Base-by-base conservation (phyloP, 2,888 invertebrate species). In the Eupithecia subfuscata region DNA sequence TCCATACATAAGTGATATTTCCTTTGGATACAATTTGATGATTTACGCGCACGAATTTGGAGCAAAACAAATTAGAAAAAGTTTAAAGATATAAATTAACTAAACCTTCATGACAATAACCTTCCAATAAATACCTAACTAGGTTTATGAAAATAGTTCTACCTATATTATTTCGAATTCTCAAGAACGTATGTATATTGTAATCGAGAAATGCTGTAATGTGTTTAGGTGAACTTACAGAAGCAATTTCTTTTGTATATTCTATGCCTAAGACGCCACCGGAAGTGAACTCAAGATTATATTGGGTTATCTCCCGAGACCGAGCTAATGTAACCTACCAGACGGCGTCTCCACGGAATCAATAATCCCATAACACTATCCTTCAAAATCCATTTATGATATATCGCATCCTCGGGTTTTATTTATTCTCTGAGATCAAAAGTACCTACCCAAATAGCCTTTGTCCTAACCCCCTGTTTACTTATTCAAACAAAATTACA, bases 401-500 rank as follows among this genome's bases (percentile, higher is more conserved):
- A 91, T 91, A 92, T 91, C 89, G 85, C 88, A 92, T 89, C 89
- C 89, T 86, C 82, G 87, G 85, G 88, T 88, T 90, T 90, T 93
- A 93, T 94, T 93, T 94, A 94, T 92, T 88, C 89, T 89, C 84
- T 77, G 85, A 94, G 93, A 94, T 94, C 94, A 93, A 95, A 60
- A 60, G 60, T 60, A 95, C 64, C 64, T 93, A 91, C 92, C 92
- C 93, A 93, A 95, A 95, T 93, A 92, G 92, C 92, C 91, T 95
- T 95, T 94, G 94, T 94, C 93, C 91, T 92, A 85, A 85, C 89
- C 91, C 81, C 92, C 91, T 92, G 90, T 91, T 94, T 94, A 93
- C 94, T 94, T 95, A 94, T 95, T 94, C 94, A 95, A 94, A 95
- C 94, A 95, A 94, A 94, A 94, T 95, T 95, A 95, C 94, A 93